Evolutionary conservation across 2,113 vertebrate genomes (phyloP), one percentile per base, ranked within the genome.

Genomic region (Neolamprologus ventralis): DNA sequence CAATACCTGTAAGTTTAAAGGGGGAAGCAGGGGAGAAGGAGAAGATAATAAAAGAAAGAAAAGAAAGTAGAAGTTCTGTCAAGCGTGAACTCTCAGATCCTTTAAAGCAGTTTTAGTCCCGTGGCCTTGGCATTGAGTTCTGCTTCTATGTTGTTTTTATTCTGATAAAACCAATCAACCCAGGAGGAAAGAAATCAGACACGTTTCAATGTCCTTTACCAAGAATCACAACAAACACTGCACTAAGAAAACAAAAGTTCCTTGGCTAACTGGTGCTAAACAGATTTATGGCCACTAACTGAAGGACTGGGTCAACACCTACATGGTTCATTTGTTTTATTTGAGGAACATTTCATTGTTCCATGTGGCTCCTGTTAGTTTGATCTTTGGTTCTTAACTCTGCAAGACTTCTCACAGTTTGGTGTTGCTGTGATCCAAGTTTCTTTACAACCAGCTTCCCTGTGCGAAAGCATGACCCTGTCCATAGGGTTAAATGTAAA

Each of bases 301-400:
- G 79, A 91, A 83, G 49, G 81, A 86, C 57, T 40, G 85, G 33
- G 63, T 92, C 89, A 80, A 87, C 91, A 92, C 87, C 89, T 92
- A 33, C 87, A 73, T 40, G 91, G 65, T 79, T 91, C 87, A 87
- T 92, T 91, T 90, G 89, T 55, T 94, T 90, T 89, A 87, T 92
- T 91, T 92, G 83, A 86, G 87, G 85, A 89, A 75, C 45, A 17
- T 90, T 89, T 88, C 84, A 84, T 91, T 91, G 90, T 93, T 88
- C 89, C 86, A 73, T 78, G 78, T 88, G 88, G 81, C 87, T 84
- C 42, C 83, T 47, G 87, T 88, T 88, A 53, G 87, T 84, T 89
- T 92, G 85, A 91, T 85, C 84, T 92, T 47, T 75, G 14, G 9
- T 55, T 85, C 85, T 80, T 84, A 83, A 40, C 53, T n/a, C 80